Evolutionary conservation across 2,888 invertebrate genomes (phyloP).

Genomic region (Rhaphigaster nebulosa): DNA sequence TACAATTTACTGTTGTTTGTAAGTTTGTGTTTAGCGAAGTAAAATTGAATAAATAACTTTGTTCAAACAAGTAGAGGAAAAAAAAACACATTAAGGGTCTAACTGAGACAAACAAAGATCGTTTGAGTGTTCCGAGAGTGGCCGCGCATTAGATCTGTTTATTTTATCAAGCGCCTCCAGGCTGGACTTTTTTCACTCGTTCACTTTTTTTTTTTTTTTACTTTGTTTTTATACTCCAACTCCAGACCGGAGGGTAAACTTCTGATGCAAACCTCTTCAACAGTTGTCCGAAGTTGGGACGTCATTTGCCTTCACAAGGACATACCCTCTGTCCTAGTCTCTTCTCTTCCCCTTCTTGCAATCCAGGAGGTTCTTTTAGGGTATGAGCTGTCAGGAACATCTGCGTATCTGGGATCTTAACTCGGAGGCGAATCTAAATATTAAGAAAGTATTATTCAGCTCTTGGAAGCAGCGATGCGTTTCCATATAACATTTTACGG

Average conservation of each 20-base stretch:
- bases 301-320: not conserved
- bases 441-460: not conserved
- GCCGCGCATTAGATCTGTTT: not conserved
- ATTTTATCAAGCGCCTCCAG: constrained; percentile 16
- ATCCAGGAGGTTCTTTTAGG: not conserved
- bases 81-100: not conserved
- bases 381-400: constrained; percentile 15
- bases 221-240: not conserved
- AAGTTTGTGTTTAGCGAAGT: not conserved
- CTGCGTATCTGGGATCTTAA: not conserved
- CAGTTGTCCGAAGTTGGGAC: constrained; percentile 8
- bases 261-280: not conserved
- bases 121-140: not conserved
- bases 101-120: not conserved
- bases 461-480: not conserved
- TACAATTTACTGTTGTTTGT: not conserved
- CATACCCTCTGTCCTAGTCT: not conserved
- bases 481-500: not conserved
- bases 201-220: not conserved
- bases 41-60: not conserved
- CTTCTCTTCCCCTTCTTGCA: not conserved
- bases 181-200: not conserved
- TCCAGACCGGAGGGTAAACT: not conserved
- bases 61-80: not conserved
- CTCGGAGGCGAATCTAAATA: not conserved